A percentile compares a stretch with the other conserved stretches of the same genome.
These are phyloP conservation scores for Drosophila simulans DNA, from an alignment of 1,140 invertebrate species.

Conservation along the genomic window DNA sequence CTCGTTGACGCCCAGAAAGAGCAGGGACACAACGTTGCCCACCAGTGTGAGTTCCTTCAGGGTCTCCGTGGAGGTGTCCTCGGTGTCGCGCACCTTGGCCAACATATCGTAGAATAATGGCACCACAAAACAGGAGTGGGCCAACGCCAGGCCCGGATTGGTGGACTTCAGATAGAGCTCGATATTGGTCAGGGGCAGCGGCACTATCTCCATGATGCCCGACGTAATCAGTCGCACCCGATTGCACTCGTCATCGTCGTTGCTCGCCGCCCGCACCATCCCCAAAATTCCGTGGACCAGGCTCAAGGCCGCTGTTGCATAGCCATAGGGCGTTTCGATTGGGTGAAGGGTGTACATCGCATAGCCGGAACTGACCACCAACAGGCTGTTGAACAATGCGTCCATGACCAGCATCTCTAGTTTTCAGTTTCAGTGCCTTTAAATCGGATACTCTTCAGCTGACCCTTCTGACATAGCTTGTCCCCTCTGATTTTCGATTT, in stretches of 20 bases:
- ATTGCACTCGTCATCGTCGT: constrained; percentile 58
- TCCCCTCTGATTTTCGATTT: background rate
- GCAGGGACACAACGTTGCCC: constrained; percentile 72
- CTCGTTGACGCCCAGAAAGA: constrained; percentile 74
- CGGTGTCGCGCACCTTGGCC: constrained; percentile 51
- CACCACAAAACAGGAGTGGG: constrained; percentile 68
- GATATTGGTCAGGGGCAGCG: constrained; percentile 70
- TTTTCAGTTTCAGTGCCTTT: background rate
- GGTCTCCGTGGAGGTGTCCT: constrained; percentile 56
- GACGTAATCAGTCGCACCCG: constrained; percentile 44
- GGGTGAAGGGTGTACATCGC: constrained; percentile 67
- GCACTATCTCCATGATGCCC: constrained; percentile 70
- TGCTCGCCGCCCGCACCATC: constrained; percentile 51
- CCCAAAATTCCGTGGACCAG: constrained; percentile 68
- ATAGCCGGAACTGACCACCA: constrained; percentile 75
- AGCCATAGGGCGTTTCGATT: constrained; percentile 61
- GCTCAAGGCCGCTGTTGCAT: constrained; percentile 63
- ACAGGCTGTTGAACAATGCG: constrained; percentile 68
- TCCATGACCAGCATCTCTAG: constrained; percentile 59
- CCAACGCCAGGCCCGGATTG: constrained; percentile 53
- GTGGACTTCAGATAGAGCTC: constrained; percentile 67
- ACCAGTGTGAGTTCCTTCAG: constrained; percentile 73
- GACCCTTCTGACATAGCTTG: background rate
- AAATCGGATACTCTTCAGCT: background rate
- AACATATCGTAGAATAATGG: constrained; percentile 64